Base-by-base conservation (phyloP, 2,113 vertebrate species). In the Mastomys natalensis region DNA sequence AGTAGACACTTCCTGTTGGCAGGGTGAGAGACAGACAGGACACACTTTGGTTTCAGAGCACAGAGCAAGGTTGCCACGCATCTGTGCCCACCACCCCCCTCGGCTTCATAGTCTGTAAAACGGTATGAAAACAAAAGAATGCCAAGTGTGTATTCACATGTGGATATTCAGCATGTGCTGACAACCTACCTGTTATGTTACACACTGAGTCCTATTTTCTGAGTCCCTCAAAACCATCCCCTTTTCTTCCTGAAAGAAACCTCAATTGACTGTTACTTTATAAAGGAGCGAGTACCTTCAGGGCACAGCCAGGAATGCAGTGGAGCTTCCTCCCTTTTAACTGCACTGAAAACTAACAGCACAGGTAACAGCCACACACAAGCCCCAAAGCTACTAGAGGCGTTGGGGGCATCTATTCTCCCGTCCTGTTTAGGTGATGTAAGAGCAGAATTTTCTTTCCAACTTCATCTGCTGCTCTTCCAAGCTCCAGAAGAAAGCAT, bases 141-240 rank as follows among this genome's bases (percentile, higher is more conserved):
- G 87, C 82, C 90, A 80, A 85, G 94, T 97, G 64, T 66, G 29
- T 29, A 94, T 72, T 95, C 62, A 95, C 96, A 98, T 90, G 90
- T 82, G 90, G 58, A 24, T 87, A 89, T 87, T 90, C 86, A 91
- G 34, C 90, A 94, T 94, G 86, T 94, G 94, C 96, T 94, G 96
- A 97, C 87, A 98, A 99, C 98, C 98, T 99, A 99, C 98, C 98
- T 99, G 98, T 68, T 96, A 98, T 58, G 96, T 76, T 96, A 96
- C 68, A 97, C 92, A 98, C n/a, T 97, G 92, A 90, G 77, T 82
- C 95, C 94, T 0, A 0, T 74, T 98, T 94, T 95, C 89, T 95
- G 95, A 95, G 92, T 73, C 96, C 92, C 94, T 97, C 95, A 97
- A 96, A 95, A 97, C 84, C 77, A 95, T 72, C 77, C 93, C 90